Evolutionary conservation across 1,140 invertebrate species (phyloP).

Genomic region (Drosophila saltans): DNA sequence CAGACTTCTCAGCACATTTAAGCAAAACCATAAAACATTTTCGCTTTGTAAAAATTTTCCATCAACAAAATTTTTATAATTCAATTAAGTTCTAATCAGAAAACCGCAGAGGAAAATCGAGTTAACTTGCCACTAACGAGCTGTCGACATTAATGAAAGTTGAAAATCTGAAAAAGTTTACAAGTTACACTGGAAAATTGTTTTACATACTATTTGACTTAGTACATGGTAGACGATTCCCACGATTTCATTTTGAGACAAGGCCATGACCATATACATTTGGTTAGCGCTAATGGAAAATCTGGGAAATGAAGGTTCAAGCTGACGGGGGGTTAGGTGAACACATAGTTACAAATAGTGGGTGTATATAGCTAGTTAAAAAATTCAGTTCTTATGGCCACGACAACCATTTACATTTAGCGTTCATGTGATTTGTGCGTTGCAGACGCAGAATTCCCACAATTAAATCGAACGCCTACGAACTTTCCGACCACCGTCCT

Average conservation of each 20-base stretch:
- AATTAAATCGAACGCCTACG: slow-evolving; percentile 61
- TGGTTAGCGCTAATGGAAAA: background rate
- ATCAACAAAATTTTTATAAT: slow-evolving; percentile 1
- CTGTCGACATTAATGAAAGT: slow-evolving; percentile 61
- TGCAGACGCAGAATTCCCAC: slow-evolving; percentile 62
- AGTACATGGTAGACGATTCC: slow-evolving; percentile 46
- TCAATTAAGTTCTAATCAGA: background rate
- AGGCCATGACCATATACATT: slow-evolving; percentile 49
- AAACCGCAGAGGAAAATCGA: slow-evolving; percentile 13
- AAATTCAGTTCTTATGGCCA: slow-evolving; percentile 55
- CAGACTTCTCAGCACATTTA: slow-evolving; percentile 28
- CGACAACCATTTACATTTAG: background rate
- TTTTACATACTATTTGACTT: slow-evolving; percentile 35
- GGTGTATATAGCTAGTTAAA: background rate
- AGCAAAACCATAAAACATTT: slow-evolving; percentile 17
- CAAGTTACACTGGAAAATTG: slow-evolving; percentile 19
- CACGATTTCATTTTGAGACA: slow-evolving; percentile 46
- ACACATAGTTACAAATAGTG: background rate
- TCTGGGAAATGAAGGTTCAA: background rate
- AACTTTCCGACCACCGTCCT: slow-evolving; percentile 29
- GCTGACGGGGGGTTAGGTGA: background rate
- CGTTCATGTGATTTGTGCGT: slow-evolving; percentile 42
- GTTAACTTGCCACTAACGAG: slow-evolving; percentile 60
- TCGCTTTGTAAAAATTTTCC: background rate
- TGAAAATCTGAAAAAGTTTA: slow-evolving; percentile 42